phyloP scores from a whole-genome alignment of 2,113 vertebrate genomes.

The Ammodytes marinus region DNA sequence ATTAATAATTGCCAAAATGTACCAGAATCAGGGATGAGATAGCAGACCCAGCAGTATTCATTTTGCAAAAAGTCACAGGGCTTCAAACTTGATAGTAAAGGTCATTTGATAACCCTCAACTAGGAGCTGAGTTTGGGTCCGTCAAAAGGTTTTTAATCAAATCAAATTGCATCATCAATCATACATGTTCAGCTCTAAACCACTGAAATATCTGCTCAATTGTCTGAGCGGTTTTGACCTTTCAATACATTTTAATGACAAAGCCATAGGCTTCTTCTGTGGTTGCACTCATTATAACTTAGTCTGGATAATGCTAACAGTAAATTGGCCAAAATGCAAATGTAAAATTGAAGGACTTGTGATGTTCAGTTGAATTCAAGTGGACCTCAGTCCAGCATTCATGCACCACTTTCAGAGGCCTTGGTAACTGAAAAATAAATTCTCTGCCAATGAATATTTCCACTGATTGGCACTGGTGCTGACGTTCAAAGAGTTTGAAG shows the following conservation, averaged over 20 bases:
- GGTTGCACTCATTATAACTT: not conserved
- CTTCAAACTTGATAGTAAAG: not conserved
- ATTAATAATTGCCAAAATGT: not conserved
- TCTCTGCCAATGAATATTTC: slow-evolving; percentile 61
- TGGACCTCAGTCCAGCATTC: slow-evolving; percentile 30
- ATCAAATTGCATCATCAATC: not conserved
- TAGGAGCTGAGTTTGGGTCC: too few relatives aligned
- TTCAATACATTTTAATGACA: not conserved
- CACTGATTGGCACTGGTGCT: slow-evolving; percentile 50
- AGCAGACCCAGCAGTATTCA: not conserved
- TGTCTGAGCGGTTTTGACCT: not conserved
- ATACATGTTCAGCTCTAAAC: not conserved
- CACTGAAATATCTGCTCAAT: not conserved
- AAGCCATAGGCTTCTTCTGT: not conserved
- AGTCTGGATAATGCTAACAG: not conserved
- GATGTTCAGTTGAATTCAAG: not conserved
- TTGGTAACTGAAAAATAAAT: slow-evolving; percentile 43
- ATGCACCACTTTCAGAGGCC: slow-evolving; percentile 27
- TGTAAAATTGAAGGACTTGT: slow-evolving; percentile 3
- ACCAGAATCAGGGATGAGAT: not conserved
- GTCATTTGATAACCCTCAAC: not conserved
- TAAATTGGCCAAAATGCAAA: slow-evolving; percentile 6
- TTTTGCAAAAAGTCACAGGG: not conserved
- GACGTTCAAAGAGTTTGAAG: slow-evolving; percentile 53
- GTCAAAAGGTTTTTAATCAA: not conserved